Conservation (phyloP, 2,888 invertebrate genomes). For the Andrena hattorfiana region DNA sequence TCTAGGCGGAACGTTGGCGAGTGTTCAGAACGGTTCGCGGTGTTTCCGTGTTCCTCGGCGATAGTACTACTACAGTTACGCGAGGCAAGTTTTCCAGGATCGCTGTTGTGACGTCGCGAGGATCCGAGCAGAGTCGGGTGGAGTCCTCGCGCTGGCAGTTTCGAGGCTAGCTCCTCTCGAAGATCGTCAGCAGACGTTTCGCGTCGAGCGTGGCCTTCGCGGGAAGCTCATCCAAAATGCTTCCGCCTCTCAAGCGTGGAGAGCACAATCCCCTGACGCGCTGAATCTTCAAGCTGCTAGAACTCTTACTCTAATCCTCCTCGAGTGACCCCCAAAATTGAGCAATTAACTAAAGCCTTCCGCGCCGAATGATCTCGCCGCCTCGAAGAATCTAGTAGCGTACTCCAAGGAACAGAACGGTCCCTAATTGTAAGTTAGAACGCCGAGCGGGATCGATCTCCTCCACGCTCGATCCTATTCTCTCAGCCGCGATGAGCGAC, state of each 20-base stretch:
- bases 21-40: constrained; percentile 29
- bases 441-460: constrained; percentile 24
- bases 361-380: too few species aligned
- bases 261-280: neutral
- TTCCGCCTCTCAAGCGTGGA: constrained; percentile 8
- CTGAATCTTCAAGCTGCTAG: neutral
- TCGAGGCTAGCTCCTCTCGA: constrained; percentile 36
- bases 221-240: constrained; percentile 28
- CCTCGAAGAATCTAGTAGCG: too few species aligned
- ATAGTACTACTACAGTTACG: constrained; percentile 57
- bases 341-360: neutral
- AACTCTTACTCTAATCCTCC: constrained; percentile 5
- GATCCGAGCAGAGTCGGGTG: constrained; percentile 8
- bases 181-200: constrained; percentile 44
- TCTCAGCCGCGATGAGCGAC: neutral
- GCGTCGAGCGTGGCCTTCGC: constrained; percentile 33
- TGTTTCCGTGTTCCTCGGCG: constrained; percentile 6
- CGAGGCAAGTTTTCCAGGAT: constrained; percentile 61
- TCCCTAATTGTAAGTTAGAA: neutral
- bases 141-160: constrained; percentile 56
- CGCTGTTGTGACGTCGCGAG: constrained; percentile 28
- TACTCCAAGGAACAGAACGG: too few species aligned
- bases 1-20: constrained; percentile 29
- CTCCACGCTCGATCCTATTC: constrained; percentile 11
- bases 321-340: neutral